Base-by-base conservation (phyloP, 2,888 invertebrate genomes). In the Nysson spinosus region DNA sequence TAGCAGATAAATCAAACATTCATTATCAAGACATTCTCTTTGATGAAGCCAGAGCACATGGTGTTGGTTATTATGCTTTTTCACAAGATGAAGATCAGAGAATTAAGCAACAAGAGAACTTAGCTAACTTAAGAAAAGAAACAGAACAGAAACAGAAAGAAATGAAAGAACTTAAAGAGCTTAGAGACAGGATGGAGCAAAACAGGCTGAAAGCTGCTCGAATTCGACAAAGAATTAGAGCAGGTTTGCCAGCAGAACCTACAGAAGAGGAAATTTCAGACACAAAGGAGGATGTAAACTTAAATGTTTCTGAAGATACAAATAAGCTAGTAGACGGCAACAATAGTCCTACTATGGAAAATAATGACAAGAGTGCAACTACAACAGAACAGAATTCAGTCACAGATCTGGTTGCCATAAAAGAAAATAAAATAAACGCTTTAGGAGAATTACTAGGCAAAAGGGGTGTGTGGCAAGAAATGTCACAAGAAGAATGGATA, bases 1-100 rank as follows among this genome's bases (percentile, higher is more conserved):
- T 95, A 47, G 84, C 91, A 0, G 90, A 92, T 2, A 94, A 96
- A 86, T 89, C 91, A 60, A 90, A 94, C 87, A 90, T 96, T 46
- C 97, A 98, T 88, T 98, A 98, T 84, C 95, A 97, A 87, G 96
- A 98, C 88, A 90, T 98, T 47, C 90, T 95, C 55, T 96, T 94
- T 87, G 94, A 96, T 87, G 98, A 98, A 92, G 95, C 97, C 0
- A 91, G 98, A 64, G 91, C 93, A 7, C 97, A 98, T 83, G 98
- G 98, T 81, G 96, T 96, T 12, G 96, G 95, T 3, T 98, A 96
- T 88, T 98, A 93, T 87, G 91, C 93, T 16, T 97, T 98, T 87
- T 95, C 97, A 9, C 94, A 93, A 37, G 95, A 97, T 78, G 96
- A 96, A 76, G 89, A 90, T 1, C 91, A 93, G 79, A 92, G 98